Evolutionary conservation across 64 coral and sea anemone genomes (phyloP).

Genomic region (Astreopora myriophthalma): DNA sequence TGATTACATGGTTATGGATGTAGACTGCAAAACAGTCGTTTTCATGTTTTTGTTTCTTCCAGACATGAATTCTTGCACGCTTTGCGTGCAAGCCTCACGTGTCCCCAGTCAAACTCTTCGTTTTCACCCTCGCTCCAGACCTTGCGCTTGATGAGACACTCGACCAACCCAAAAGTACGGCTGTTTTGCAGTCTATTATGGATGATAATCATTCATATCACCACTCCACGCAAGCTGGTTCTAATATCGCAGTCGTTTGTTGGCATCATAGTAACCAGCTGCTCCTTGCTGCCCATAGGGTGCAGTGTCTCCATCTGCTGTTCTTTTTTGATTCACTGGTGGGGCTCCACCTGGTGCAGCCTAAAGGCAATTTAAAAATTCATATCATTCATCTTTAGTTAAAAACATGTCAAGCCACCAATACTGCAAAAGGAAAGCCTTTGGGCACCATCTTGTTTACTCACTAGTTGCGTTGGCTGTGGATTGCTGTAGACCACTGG

Average conservation of each 20-base stretch:
- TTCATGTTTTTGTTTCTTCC: too few species aligned
- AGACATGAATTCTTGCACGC: too few species aligned
- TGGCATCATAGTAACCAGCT: slow-evolving; percentile 70
- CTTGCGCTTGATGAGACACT: too few species aligned
- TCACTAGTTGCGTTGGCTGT: slow-evolving; percentile 56
- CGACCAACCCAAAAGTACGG: too few species aligned
- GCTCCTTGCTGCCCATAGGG: slow-evolving; percentile 61
- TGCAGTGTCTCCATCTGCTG: slow-evolving; percentile 30
- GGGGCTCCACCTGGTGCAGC: slow-evolving; percentile 2
- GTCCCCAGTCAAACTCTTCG: too few species aligned
- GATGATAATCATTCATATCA: background rate
- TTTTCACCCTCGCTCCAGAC: too few species aligned
- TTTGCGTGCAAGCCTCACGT: too few species aligned
- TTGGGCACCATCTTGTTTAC: background rate
- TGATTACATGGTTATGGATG: too few species aligned
- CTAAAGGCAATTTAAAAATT: background rate
- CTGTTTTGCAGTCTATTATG: background rate
- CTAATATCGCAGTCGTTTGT: slow-evolving; percentile 76
- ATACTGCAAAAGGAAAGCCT: background rate
- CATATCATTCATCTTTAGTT: background rate
- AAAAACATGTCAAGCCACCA: too few species aligned
- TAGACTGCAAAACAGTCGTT: too few species aligned
- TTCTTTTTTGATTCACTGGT: slow-evolving; percentile 56
- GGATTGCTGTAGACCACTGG: slow-evolving; percentile 85
- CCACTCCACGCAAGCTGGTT: background rate